Percentiles rank a stretch among this genome's conserved stretches.
These are phyloP conservation scores for Crotalus viridis DNA, from an alignment of 2,113 vertebrate genomes.

Conservation along the genomic window DNA sequence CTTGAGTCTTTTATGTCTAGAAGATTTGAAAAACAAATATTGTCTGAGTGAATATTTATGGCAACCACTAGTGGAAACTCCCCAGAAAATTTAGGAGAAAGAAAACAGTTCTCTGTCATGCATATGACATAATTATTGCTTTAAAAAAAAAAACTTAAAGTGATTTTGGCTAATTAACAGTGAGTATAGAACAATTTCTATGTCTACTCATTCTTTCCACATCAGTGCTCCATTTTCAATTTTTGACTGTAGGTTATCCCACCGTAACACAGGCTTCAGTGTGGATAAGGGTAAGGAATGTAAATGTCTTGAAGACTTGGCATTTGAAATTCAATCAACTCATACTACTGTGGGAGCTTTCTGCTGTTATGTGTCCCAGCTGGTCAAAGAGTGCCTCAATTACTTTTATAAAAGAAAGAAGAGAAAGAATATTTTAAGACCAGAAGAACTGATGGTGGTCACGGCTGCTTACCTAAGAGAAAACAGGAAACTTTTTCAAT, in stretches of 20 bases:
- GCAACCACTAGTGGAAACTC: not conserved
- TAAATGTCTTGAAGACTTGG: not conserved
- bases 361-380: not conserved
- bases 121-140: not conserved
- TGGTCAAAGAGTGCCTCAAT: not conserved
- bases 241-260: not conserved
- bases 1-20: not conserved
- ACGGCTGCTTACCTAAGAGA: not conserved
- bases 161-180: not conserved
- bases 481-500: not conserved
- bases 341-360: not conserved
- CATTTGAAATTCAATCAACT: slow-evolving; percentile 4
- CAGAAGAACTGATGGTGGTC: not conserved
- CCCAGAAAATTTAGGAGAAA: not conserved
- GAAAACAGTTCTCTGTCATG: not conserved
- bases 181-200: slow-evolving; percentile 2
- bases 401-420: not conserved
- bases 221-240: not conserved
- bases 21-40: not conserved
- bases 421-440: not conserved
- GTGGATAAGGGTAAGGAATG: not conserved
- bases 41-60: not conserved
- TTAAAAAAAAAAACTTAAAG: not conserved
- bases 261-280: not conserved
- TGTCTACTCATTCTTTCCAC: not conserved